Evolutionary conservation across 2,113 vertebrate species (phyloP).

Genomic region (Ammodytes marinus): DNA sequence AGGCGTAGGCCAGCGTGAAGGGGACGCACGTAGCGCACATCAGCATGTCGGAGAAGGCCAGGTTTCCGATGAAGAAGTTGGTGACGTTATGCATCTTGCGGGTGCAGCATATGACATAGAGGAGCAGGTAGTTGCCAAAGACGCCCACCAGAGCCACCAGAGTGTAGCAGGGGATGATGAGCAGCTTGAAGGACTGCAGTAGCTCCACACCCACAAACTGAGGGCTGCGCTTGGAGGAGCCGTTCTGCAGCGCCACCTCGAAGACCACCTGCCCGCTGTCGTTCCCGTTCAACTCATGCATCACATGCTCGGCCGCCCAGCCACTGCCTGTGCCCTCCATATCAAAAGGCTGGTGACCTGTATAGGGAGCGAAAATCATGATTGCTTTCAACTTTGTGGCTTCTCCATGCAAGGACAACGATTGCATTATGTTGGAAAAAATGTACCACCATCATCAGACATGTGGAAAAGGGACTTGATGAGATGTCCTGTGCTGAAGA

Average conservation of each 20-base stretch:
- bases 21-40: conserved; percentile 92
- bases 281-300: conserved; percentile 54
- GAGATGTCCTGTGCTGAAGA: too few species aligned
- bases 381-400: neutral
- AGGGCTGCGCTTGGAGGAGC: conserved; percentile 80
- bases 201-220: conserved; percentile 89
- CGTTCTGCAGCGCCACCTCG: conserved; percentile 82
- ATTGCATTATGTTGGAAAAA: too few species aligned
- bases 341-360: conserved; percentile 27
- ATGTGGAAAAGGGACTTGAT: too few species aligned
- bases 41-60: conserved; percentile 93
- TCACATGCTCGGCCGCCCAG: conserved; percentile 60
- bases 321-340: conserved; percentile 81
- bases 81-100: conserved; percentile 94
- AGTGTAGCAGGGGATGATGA: conserved; percentile 91
- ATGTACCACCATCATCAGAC: too few species aligned
- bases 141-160: conserved; percentile 88
- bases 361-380: neutral
- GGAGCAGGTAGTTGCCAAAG: conserved; percentile 90
- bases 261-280: conserved; percentile 68
- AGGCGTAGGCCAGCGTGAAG: conserved; percentile 90
- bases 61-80: conserved; percentile 92
- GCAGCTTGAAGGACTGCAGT: conserved; percentile 89
- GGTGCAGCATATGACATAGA: conserved; percentile 90
- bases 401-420: too few species aligned